These are phyloP conservation scores for Thunnus albacares DNA, from an alignment of 2,797 vertebrate genomes.

Conservation along the genomic window DNA sequence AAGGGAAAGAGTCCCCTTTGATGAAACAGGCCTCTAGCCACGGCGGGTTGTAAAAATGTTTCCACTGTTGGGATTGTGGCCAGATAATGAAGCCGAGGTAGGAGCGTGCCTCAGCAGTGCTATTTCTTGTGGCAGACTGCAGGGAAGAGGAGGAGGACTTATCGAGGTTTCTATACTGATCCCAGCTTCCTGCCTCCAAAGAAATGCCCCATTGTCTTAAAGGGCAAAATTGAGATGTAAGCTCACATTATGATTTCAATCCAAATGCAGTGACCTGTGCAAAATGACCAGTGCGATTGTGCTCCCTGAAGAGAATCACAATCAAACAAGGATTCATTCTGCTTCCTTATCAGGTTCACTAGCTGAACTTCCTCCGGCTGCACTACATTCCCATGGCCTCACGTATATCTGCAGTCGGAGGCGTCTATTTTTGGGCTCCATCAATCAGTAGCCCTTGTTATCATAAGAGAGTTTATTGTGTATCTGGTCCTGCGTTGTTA, in stretches of 20 bases:
- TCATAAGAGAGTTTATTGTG: conserved; percentile 37
- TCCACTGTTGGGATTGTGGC: conserved; percentile 70
- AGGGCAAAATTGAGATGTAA: conserved; percentile 50
- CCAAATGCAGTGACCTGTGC: conserved; percentile 33
- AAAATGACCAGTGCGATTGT: conserved; percentile 36
- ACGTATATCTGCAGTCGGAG: conserved; percentile 51
- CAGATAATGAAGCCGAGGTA: conserved; percentile 60
- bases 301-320: conserved; percentile 29
- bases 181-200: conserved; percentile 71
- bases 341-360: conserved; percentile 66
- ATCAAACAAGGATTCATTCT: conserved; percentile 39
- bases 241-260: conserved; percentile 47
- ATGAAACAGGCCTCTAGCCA: conserved; percentile 68
- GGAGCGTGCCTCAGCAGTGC: conserved; percentile 45
- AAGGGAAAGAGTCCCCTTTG: conserved; percentile 65
- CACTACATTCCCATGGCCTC: conserved; percentile 39
- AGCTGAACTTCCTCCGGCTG: conserved; percentile 63
- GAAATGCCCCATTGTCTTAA: conserved; percentile 76
- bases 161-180: conserved; percentile 58
- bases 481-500: conserved; percentile 34
- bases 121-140: conserved; percentile 60
- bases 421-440: conserved; percentile 61
- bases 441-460: conserved; percentile 53
- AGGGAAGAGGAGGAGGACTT: conserved; percentile 74
- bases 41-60: conserved; percentile 71